Conservation (phyloP, 2,113 vertebrate species). For the Otocyon megalotis region DNA sequence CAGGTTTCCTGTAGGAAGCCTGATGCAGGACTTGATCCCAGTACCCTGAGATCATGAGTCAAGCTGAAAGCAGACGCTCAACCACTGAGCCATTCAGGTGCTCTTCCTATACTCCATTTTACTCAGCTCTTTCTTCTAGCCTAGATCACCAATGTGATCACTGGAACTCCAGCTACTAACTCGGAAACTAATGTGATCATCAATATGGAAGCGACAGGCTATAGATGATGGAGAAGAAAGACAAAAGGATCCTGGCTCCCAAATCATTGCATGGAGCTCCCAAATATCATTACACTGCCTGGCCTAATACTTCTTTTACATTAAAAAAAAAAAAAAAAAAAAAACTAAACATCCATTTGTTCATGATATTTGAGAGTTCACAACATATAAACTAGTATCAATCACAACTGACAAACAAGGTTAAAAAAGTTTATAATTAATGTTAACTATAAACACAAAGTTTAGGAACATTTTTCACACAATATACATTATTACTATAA, state of each 20-base stretch:
- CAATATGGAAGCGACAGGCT: not conserved
- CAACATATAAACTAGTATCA: not conserved
- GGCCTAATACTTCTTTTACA: not conserved
- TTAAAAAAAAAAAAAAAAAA: slow-evolving; percentile 9
- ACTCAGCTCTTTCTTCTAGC: not conserved
- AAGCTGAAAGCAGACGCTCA: too few species aligned
- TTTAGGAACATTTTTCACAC: not conserved
- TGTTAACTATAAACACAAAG: not conserved
- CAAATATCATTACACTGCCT: not conserved
- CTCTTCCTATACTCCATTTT: not conserved
- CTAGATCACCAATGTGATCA: not conserved
- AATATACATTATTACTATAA: not conserved
- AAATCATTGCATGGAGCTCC: not conserved
- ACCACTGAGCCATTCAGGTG: too few species aligned
- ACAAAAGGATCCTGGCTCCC: not conserved
- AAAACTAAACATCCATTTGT: not conserved
- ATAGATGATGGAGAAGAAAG: not conserved
- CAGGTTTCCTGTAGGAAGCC: too few species aligned
- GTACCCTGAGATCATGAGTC: too few species aligned
- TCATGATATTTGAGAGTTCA: not conserved
- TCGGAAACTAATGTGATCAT: not conserved
- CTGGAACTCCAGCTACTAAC: not conserved
- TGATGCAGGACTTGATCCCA: too few species aligned
- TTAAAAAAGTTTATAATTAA: not conserved
- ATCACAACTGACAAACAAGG: not conserved